Evolutionary conservation across 2,113 vertebrate species (phyloP).

Genomic region (Callaeas wilsoni): DNA sequence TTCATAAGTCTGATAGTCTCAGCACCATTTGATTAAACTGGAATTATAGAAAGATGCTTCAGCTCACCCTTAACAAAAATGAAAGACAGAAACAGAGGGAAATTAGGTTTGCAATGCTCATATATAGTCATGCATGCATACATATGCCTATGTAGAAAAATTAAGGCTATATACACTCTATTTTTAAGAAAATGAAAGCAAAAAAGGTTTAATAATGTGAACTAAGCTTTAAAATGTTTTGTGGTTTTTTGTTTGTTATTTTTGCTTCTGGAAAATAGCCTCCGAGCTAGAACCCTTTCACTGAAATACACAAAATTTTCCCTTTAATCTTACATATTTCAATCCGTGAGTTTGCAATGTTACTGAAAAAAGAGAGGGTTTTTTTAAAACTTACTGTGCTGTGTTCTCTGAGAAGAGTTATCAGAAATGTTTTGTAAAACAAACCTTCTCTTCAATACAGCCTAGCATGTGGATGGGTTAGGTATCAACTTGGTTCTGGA

Average conservation of each 20-base stretch:
- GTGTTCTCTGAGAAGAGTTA: not conserved
- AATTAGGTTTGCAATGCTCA: not conserved
- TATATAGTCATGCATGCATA: not conserved
- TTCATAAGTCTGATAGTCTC: not conserved
- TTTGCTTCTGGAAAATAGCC: not conserved
- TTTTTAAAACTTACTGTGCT: not conserved
- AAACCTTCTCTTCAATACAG: not conserved
- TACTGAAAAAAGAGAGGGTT: not conserved
- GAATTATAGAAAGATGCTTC: not conserved
- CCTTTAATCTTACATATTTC: not conserved
- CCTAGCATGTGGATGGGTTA: not conserved
- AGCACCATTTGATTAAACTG: not conserved
- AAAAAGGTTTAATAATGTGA: not conserved
- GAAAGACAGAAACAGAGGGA: not conserved
- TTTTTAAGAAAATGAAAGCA: not conserved
- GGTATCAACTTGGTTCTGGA: not conserved
- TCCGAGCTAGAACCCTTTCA: not conserved
- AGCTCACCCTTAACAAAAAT: not conserved
- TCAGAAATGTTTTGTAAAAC: not conserved
- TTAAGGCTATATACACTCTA: not conserved
- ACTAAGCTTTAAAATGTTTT: not conserved
- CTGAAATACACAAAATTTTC: not conserved
- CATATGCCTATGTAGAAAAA: not conserved
- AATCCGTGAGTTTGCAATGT: not conserved
- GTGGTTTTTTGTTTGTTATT: not conserved